A percentile compares a stretch with the other conserved stretches of the same genome.
Evolutionary conservation across 2,113 vertebrate genomes (phyloP).

Genomic region (Talpa occidentalis): DNA sequence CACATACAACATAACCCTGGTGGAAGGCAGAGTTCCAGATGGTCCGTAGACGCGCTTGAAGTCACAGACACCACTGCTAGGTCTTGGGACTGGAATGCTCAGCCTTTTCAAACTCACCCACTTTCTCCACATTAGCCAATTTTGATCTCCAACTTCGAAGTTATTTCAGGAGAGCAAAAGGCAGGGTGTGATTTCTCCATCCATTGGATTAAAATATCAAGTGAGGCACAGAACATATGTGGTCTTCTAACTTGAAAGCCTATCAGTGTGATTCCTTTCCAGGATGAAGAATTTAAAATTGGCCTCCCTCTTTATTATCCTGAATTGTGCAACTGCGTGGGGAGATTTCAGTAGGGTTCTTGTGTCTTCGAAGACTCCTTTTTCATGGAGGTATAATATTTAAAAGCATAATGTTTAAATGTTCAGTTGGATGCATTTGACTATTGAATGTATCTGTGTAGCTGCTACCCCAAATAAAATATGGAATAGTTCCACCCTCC

Average conservation of each 20-base stretch:
- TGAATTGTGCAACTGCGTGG: not conserved
- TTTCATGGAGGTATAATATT: not conserved
- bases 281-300: not conserved
- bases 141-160: not conserved
- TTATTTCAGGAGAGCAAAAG: not conserved
- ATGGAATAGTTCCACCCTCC: not conserved
- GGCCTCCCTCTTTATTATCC: not conserved
- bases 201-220: not conserved
- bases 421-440: not conserved
- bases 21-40: not conserved
- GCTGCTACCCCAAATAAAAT: not conserved
- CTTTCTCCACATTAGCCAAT: not conserved
- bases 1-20: accelerated
- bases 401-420: not conserved
- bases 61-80: not conserved
- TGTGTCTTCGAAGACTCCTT: not conserved
- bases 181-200: not conserved
- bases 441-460: not conserved
- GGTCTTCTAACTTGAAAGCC: not conserved
- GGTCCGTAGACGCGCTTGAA: too few relatives aligned
- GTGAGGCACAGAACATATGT: not conserved
- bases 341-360: not conserved
- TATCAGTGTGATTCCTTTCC: not conserved
- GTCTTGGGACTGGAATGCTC: too few relatives aligned
- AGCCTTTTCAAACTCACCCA: not conserved